These are phyloP conservation scores for Chromis chromis DNA, from an alignment of 2,797 vertebrate genomes.

Conservation along the genomic window DNA sequence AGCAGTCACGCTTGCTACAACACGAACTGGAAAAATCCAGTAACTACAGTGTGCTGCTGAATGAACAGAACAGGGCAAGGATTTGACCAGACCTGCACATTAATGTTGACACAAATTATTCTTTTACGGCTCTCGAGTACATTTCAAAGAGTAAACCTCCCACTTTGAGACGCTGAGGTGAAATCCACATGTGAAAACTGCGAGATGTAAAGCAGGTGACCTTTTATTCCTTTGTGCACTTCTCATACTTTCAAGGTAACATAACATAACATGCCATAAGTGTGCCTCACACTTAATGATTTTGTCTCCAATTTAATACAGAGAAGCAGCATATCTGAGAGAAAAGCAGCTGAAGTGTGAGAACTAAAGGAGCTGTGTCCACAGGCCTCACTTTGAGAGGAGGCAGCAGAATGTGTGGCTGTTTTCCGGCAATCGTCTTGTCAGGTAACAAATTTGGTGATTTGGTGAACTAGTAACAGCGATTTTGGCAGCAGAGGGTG, in stretches of 20 bases:
- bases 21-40: slow-evolving; percentile 48
- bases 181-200: slow-evolving; percentile 35
- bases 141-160: slow-evolving; percentile 23
- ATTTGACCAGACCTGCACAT: slow-evolving; percentile 69
- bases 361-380: slow-evolving; percentile 26
- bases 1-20: slow-evolving; percentile 44
- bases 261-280: slow-evolving; percentile 29
- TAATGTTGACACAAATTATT: slow-evolving; percentile 56
- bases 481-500: slow-evolving; percentile 29
- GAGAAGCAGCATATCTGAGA: slow-evolving; percentile 18
- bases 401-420: slow-evolving; percentile 18
- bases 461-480: slow-evolving; percentile 55
- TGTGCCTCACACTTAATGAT: slow-evolving; percentile 18
- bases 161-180: slow-evolving; percentile 12
- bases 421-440: slow-evolving; percentile 39
- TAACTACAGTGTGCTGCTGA: slow-evolving; percentile 38
- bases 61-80: slow-evolving; percentile 35
- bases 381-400: slow-evolving; percentile 23
- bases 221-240: background rate
- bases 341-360: slow-evolving; percentile 36
- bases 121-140: slow-evolving; percentile 38
- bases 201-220: slow-evolving; percentile 33
- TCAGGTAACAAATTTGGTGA: slow-evolving; percentile 53
- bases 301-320: slow-evolving; percentile 17
- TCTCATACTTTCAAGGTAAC: slow-evolving; percentile 26